Evolutionary conservation across 2,888 invertebrate species (phyloP), one percentile per base, ranked within the genome.

Genomic region (Amphipoea lucens): DNA sequence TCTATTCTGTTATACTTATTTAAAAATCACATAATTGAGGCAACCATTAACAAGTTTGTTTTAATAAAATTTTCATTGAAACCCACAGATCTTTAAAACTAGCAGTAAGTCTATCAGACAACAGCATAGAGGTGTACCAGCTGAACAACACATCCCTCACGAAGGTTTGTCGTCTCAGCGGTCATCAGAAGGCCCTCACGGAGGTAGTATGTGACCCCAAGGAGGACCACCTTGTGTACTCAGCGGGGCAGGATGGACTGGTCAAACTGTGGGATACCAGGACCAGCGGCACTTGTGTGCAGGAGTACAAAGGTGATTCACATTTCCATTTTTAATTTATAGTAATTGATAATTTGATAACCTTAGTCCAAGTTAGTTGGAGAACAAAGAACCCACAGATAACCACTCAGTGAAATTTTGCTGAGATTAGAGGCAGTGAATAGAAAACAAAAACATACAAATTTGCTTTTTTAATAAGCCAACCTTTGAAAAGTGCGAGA

Each of bases 211-310:
- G 97, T 91, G 97, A 97, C 90, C 96, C 96, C 0, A 95, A 94
- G 36, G 97, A 97, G 74, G 97, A 97, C 74, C 94, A 97, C 90
- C 93, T 98, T 68, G 87, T 98, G 42, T 98, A 97, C 90, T 97
- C 97, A 0, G 96, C 97, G 0, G 97, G 97, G 0, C 93, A 94
- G 67, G 97, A 98, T 91, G 98, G 98, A 0, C 87, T 92, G 42
- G 94, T 98, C 54, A 97, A 97, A 88, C 91, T 97, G 74, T 98
- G 97, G 97, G 98, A 98, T 92, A 95, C 97, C 3, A 94, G 98
- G 90, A 94, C 95, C 0, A 96, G 97, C 77, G 97, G 95, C 0
- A 90, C 82, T 71, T 95, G 94, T 91, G 94, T 93, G 3, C 95
- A 94, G 80, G 94, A 96, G 79, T 95, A 94, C 85, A 95, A 94